Percentiles rank a stretch among this genome's conserved stretches.
These are phyloP conservation scores for Talpa occidentalis DNA, from an alignment of 2,113 vertebrate species.

Conservation along the genomic window DNA sequence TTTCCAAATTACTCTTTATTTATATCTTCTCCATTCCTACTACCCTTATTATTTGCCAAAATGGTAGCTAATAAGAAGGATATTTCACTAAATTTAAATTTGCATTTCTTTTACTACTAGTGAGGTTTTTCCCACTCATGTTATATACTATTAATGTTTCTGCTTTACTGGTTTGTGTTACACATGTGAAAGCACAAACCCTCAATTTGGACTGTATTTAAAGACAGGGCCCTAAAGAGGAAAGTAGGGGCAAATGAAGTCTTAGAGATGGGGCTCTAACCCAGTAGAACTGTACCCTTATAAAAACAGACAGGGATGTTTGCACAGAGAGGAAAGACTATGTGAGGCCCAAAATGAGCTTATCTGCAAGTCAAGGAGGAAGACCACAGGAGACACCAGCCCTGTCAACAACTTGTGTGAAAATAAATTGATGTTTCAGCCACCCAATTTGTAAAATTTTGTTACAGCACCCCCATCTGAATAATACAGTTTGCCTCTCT, in stretches of 20 bases:
- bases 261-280: neutral
- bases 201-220: neutral
- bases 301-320: neutral
- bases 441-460: neutral
- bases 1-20: slow-evolving; percentile 27
- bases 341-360: neutral
- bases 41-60: slow-evolving; percentile 1
- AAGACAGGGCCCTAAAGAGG: neutral
- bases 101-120: neutral
- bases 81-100: neutral
- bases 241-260: neutral
- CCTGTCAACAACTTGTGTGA: neutral
- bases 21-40: neutral
- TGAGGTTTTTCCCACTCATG: neutral
- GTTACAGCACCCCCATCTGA: neutral
- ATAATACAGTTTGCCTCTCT: neutral
- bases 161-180: neutral
- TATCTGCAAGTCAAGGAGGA: neutral
- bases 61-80: neutral
- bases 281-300: neutral
- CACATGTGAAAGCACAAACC: neutral
- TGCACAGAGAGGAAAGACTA: neutral
- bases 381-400: neutral
- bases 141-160: neutral
- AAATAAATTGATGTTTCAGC: neutral